Conservation (phyloP, 2,888 invertebrate genomes). For the Drosophila phalerata region DNA sequence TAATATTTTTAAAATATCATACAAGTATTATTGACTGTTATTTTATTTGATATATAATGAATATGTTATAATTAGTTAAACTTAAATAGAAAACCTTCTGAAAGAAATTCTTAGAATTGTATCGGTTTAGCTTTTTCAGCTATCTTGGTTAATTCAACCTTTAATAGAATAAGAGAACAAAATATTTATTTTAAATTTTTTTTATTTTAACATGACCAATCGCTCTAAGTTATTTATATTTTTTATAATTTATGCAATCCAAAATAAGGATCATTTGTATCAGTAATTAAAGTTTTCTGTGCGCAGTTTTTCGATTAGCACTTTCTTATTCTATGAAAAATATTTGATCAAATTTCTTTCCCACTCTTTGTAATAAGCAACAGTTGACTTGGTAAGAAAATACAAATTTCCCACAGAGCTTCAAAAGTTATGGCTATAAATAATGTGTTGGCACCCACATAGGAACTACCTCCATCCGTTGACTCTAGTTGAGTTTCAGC, state of each 20-base stretch:
- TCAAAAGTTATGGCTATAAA: constrained; percentile 24
- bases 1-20: too few relatives aligned
- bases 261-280: too few relatives aligned
- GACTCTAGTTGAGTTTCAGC: background rate
- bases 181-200: too few relatives aligned
- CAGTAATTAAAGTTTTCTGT: too few relatives aligned
- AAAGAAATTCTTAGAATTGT: background rate
- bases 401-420: constrained; percentile 6
- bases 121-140: too few relatives aligned
- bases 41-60: background rate
- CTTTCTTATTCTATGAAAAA: background rate
- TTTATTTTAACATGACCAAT: too few relatives aligned
- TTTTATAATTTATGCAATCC: too few relatives aligned
- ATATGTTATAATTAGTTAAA: background rate
- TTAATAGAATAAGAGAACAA: too few relatives aligned
- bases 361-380: background rate
- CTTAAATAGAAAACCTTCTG: background rate
- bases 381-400: background rate
- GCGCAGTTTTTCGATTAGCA: background rate
- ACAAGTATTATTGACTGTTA: background rate
- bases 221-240: too few relatives aligned
- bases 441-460: constrained; percentile 32
- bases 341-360: background rate
- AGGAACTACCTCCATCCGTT: constrained; percentile 8
- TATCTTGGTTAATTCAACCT: too few relatives aligned